Evolutionary conservation across 1,140 invertebrate species (phyloP), one percentile per base, ranked within the genome.

Genomic region (Stegodyphus dumicola): DNA sequence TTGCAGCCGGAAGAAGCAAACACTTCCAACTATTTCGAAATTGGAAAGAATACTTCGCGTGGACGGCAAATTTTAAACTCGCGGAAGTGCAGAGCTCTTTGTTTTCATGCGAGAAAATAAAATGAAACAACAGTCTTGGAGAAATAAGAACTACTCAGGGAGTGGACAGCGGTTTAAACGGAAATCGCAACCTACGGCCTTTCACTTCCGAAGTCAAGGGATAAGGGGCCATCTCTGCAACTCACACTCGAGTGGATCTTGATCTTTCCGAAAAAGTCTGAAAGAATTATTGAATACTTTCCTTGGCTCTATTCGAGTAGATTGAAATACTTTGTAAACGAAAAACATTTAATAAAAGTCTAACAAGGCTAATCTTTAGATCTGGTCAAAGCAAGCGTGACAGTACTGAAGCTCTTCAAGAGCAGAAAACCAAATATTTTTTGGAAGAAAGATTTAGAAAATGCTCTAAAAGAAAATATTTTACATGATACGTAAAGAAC

Each of bases 21-120:
- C 81, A 85, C 81, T 85, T 76, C 54, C 81, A 85, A 85, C 81
- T 85, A 85, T 85, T 85, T 85, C 81, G 81, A 85, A 85, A 85
- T 85, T 85, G 81, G 81, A 85, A 85, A 75, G 81, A 85, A 85
- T 85, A 85, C 81, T 76, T 85, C 64, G 74, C 81, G 73, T 69
- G 66, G 74, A 64, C 67, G 60, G 69, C 74, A 85, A 75, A 85
- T 85, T 85, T 85, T 76, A 85, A 85, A 76, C 64, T 77, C 71
- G 51, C 60, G 73, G 74, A 76, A 66, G 65, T 15, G 48, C 56
- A 13, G 56, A 53, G 60, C 56, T 85, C 81, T 85, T 85, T 85
- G 81, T 85, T 85, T 85, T 77, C 81, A 67, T 54, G 81, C 66
- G 81, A 70, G 65, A 85, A 77, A 85, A 85, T 76, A 77, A 85